Evolutionary conservation across 2,113 vertebrate species (phyloP).

Genomic region (Struthio camelus): DNA sequence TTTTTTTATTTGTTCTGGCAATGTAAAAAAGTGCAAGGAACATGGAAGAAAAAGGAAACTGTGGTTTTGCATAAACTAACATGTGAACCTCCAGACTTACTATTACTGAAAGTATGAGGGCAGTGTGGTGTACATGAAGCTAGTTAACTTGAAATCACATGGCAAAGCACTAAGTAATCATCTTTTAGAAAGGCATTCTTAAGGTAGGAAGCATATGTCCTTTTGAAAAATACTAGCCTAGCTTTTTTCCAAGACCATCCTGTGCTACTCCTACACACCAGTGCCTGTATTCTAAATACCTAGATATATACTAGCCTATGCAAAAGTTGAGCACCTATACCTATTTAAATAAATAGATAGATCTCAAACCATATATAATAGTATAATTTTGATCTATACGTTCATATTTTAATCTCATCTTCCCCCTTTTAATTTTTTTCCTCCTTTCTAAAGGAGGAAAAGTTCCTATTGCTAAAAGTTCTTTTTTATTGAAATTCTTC

Average conservation of each 20-base stretch:
- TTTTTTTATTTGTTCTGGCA: neutral
- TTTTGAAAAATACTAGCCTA: neutral
- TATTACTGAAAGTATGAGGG: neutral
- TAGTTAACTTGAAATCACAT: neutral
- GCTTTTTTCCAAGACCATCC: neutral
- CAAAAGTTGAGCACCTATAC: neutral
- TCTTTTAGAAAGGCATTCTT: neutral
- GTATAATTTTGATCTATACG: neutral
- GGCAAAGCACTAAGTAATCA: neutral
- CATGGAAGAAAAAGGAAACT: neutral
- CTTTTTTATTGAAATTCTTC: neutral
- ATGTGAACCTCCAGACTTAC: accelerated
- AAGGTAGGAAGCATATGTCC: neutral
- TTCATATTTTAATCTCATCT: neutral
- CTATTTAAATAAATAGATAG: accelerated
- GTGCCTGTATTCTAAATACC: neutral
- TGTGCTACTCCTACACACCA: neutral
- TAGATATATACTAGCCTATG: neutral
- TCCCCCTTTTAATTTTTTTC: neutral
- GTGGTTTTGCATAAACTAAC: neutral
- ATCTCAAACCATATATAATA: neutral
- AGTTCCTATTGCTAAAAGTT: neutral
- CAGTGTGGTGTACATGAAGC: neutral
- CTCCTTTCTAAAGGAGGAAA: neutral
- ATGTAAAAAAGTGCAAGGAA: neutral